Evolutionary conservation across 2,113 vertebrate genomes (phyloP).

Genomic region (Chelonoidis abingdonii): DNA sequence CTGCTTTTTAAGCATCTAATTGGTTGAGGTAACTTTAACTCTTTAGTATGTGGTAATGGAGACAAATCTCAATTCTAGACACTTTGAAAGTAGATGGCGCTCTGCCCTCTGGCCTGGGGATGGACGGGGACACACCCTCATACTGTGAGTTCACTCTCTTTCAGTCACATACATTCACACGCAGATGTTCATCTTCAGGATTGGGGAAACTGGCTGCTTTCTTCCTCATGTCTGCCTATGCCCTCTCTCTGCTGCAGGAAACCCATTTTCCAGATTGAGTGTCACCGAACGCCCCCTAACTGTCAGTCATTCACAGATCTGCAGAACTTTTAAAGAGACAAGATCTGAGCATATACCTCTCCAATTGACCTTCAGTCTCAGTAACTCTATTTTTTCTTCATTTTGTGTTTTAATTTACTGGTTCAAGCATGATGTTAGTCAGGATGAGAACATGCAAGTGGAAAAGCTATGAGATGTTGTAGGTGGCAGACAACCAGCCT

Average conservation of each 20-base stretch:
- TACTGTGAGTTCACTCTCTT: fast-evolving
- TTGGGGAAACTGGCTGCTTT: background rate
- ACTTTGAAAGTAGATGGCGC: background rate
- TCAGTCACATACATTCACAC: background rate
- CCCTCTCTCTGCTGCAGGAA: background rate
- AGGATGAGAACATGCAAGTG: constrained; percentile 55
- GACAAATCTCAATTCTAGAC: background rate
- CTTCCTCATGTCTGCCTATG: background rate
- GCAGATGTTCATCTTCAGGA: background rate
- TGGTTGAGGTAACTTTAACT: background rate
- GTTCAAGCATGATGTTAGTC: background rate
- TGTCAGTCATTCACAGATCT: fast-evolving
- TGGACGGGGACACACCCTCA: fast-evolving
- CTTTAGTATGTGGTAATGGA: background rate
- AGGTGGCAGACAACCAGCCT: constrained; percentile 57
- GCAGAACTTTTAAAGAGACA: background rate
- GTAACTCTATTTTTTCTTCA: constrained; percentile 61
- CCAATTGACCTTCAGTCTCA: background rate
- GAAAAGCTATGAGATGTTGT: constrained; percentile 30
- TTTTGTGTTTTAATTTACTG: constrained; percentile 58
- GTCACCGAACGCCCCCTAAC: fast-evolving
- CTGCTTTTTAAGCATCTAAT: fast-evolving
- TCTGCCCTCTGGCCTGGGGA: fast-evolving
- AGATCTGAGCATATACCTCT: constrained; percentile 21
- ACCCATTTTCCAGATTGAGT: background rate